These are phyloP conservation scores for Trididemnum clinides DNA, from an alignment of 23 tunicate species.

Conservation along the genomic window DNA sequence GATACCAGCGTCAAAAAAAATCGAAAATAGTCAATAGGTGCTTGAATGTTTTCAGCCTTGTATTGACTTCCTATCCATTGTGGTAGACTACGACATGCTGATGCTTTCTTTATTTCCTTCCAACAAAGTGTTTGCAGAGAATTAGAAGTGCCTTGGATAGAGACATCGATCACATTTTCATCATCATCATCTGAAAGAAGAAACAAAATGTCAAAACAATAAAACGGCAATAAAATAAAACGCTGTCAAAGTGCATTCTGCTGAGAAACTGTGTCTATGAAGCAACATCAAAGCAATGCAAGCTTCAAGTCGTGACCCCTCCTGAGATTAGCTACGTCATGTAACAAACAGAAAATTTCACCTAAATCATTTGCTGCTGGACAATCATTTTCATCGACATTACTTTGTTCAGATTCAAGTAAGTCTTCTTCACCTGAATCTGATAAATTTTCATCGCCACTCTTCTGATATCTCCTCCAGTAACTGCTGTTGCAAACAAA, in stretches of 20 bases:
- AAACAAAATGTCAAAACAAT: too few relatives aligned
- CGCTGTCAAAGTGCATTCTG: too few relatives aligned
- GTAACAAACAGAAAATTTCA: background rate
- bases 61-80: background rate
- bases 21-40: constrained; percentile 1
- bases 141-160: too few relatives aligned
- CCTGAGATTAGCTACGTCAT: too few relatives aligned
- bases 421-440: background rate
- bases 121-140: background rate
- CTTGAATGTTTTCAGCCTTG: background rate
- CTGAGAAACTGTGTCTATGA: too few relatives aligned
- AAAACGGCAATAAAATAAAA: too few relatives aligned
- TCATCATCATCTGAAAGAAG: constrained; percentile 17
- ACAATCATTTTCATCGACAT: background rate
- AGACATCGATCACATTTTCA: background rate
- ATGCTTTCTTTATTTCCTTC: background rate
- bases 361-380: background rate
- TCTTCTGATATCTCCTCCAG: constrained; percentile 1
- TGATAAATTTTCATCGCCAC: constrained; percentile 1
- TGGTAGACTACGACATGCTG: background rate
- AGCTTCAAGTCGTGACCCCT: too few relatives aligned
- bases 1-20: background rate
- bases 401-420: background rate
- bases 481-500: background rate
- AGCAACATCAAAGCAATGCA: too few relatives aligned